Evolutionary conservation across 2,797 vertebrate species (phyloP), one percentile per base, ranked within the genome.

Genomic region (Huso huso): DNA sequence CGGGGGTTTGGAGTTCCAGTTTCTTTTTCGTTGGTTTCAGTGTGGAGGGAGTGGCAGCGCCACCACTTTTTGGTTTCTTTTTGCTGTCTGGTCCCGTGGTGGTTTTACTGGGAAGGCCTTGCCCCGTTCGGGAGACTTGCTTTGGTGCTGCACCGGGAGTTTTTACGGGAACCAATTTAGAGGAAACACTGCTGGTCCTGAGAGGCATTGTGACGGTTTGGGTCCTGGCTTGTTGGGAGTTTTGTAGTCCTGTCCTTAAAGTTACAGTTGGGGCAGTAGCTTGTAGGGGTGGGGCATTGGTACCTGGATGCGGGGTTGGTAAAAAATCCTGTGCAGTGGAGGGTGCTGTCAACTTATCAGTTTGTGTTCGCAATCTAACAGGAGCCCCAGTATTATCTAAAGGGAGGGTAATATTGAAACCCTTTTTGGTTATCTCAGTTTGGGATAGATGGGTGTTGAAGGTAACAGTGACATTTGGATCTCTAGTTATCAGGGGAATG

Each of bases 401-500:
- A 66, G 68, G 74, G 59, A 77, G 59, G 66, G 73, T 73, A 37
- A 77, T 71, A 13, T 64, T 75, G 64, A 83, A 75, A 49, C 81
- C 82, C 72, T 80, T 86, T 64, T 79, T 68, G 0, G 51, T 78
- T 61, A 77, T 65, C 51, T 86, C 80, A 0, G 66, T 74, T 53
- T 75, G 13, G 6, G 71, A 71, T 49, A 69, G 61, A 0, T 79
- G 78, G 57, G 79, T 79, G 66, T 60, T 23, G 8, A 60, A 67
- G 66, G 82, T 74, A 53, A 83, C 75, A 70, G 82, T 81, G 69
- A 86, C 72, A 61, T 88, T 86, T 66, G 83, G 77, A 66, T 91
- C 81, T 62, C 75, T 81, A 63, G 90, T 79, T 72, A 93, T 74
- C 49, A 85, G 78, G 55, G 92, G 93, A 71, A 92, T 75, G 68